phyloP scores from a whole-genome alignment of 2,888 invertebrate genomes.

The Aphodius sticticus region DNA sequence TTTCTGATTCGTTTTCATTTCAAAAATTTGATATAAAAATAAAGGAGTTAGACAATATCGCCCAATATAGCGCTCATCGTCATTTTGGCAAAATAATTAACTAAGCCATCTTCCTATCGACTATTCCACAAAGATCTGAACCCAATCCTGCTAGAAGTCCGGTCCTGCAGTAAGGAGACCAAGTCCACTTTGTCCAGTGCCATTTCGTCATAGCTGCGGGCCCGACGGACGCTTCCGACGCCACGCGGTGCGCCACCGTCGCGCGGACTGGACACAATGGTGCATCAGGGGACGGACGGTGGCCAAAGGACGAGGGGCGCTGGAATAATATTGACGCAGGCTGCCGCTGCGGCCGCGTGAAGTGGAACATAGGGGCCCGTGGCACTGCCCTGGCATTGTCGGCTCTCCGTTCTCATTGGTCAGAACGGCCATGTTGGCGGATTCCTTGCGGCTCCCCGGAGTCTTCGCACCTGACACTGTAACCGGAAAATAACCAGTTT shows the following conservation, averaged over 20 bases:
- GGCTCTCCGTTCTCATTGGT: constrained; percentile 52
- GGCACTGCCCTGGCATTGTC: constrained; percentile 46
- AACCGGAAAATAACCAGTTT: background rate
- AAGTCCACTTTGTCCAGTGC: no score
- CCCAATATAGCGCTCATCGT: no score
- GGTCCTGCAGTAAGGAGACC: no score
- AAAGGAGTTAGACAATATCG: no score
- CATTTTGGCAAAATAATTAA: no score
- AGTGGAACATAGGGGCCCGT: constrained; percentile 53
- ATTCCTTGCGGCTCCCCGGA: constrained; percentile 31
- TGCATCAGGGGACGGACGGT: constrained; percentile 17
- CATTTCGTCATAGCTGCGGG: background rate
- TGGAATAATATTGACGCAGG: constrained; percentile 56
- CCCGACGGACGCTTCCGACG: background rate
- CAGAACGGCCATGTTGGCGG: constrained; percentile 53
- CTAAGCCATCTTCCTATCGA: no score
- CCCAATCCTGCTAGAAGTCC: no score
- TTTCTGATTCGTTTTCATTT: no score
- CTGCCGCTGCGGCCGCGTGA: constrained; percentile 53
- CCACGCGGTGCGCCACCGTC: background rate
- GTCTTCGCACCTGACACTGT: constrained; percentile 14
- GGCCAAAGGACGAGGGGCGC: constrained; percentile 48
- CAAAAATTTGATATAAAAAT: no score
- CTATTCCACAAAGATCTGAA: no score
- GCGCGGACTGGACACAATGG: constrained; percentile 17